Conservation (phyloP, 2,113 vertebrate species). For the Fregata magnificens region DNA sequence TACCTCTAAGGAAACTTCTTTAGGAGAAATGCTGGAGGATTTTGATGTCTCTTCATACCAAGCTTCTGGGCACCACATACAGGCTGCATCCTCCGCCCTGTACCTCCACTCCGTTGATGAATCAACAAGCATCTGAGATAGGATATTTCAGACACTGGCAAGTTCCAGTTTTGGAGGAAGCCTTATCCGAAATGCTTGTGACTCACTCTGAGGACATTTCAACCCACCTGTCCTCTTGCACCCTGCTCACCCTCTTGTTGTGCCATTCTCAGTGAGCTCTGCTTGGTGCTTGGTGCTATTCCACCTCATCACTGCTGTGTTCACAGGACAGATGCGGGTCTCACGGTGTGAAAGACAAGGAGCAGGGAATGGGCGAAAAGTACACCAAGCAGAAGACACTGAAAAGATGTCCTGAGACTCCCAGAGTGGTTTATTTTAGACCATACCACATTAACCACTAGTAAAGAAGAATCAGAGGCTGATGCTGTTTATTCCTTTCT, state of each 20-base stretch:
- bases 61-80: background rate
- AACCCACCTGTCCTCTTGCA: background rate
- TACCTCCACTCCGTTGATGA: background rate
- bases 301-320: background rate
- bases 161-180: background rate
- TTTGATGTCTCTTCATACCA: background rate
- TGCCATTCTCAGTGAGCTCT: background rate
- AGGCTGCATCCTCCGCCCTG: background rate
- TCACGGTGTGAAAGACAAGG: background rate
- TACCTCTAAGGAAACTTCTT: background rate
- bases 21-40: background rate
- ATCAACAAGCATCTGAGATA: background rate
- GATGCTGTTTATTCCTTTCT: background rate
- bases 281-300: background rate
- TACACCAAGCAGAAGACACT: background rate
- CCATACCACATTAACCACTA: background rate
- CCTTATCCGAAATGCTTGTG: fast-evolving
- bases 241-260: background rate
- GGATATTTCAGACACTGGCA: background rate
- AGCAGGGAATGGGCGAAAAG: background rate
- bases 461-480: background rate
- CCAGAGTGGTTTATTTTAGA: background rate
- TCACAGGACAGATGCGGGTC: background rate
- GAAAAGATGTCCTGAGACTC: background rate
- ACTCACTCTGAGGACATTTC: background rate